Percentiles rank a stretch among this genome's conserved stretches.
Conservation (phyloP, 2,888 invertebrate species). For the Colletes collaris region DNA sequence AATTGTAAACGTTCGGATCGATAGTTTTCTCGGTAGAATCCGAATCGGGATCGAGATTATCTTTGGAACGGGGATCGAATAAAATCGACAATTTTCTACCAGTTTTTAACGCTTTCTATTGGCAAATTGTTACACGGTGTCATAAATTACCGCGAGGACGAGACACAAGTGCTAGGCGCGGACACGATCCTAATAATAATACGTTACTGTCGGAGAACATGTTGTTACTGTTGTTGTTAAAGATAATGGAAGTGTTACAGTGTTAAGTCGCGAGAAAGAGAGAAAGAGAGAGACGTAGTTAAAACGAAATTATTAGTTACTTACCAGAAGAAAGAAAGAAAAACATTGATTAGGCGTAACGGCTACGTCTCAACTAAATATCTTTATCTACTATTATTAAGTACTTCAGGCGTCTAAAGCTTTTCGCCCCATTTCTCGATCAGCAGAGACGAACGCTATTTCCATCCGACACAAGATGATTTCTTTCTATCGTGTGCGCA, state of each 20-base stretch:
- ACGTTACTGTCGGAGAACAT: constrained; percentile 73
- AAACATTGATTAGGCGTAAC: constrained; percentile 22
- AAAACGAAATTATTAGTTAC: constrained; percentile 27
- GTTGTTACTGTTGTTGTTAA: constrained; percentile 81
- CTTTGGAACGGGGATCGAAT: too few relatives aligned
- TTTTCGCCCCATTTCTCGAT: constrained; percentile 26
- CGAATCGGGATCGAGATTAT: neutral
- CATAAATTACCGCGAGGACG: constrained; percentile 30
- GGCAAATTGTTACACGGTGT: constrained; percentile 3
- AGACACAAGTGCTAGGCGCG: constrained; percentile 45
- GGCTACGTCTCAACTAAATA: constrained; percentile 31
- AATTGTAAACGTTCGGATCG: constrained; percentile 2
- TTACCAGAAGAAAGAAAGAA: neutral
- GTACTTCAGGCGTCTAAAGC: constrained; percentile 31
- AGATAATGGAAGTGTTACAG: constrained; percentile 75
- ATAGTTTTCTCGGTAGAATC: constrained; percentile 22
- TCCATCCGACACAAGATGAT: constrained; percentile 39
- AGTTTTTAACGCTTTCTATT: constrained; percentile 13
- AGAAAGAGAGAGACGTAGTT: neutral
- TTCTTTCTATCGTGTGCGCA: constrained; percentile 56
- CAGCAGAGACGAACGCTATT: constrained; percentile 47
- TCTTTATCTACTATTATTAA: constrained; percentile 50
- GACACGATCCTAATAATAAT: constrained; percentile 31
- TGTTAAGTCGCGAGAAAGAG: constrained; percentile 69
- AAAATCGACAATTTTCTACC: neutral